A percentile compares a stretch with the other conserved stretches of the same genome.
phyloP scores from a whole-genome alignment of 2,797 vertebrate species.

The Eutrigla gurnardus region DNA sequence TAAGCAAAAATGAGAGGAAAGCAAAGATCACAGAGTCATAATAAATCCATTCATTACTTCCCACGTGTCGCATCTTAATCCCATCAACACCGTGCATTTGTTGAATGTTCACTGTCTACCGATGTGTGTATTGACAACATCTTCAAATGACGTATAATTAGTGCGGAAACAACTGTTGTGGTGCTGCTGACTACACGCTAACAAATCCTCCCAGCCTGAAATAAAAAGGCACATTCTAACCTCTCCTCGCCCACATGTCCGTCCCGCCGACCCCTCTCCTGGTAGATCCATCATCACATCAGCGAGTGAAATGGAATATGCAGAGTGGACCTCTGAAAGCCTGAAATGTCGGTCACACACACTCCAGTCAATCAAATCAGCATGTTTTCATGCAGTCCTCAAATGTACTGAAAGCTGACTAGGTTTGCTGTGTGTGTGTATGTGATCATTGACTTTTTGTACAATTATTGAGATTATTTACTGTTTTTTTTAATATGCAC shows the following conservation, averaged over 20 bases:
- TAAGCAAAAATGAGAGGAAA: background rate
- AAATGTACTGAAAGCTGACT: background rate
- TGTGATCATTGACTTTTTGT: background rate
- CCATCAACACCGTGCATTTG: background rate
- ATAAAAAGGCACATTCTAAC: slow-evolving; percentile 15
- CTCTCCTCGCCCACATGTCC: background rate
- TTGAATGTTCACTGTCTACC: background rate
- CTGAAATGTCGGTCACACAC: background rate
- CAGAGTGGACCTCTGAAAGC: slow-evolving; percentile 8
- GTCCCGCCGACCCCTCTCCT: background rate
- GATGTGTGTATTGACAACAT: background rate
- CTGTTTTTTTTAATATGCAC: background rate
- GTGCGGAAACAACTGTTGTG: background rate
- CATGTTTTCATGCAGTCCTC: background rate
- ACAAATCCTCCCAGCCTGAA: background rate
- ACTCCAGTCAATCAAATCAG: background rate
- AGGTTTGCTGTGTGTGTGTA: background rate
- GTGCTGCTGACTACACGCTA: background rate
- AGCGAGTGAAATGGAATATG: slow-evolving; percentile 23
- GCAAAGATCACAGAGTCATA: background rate
- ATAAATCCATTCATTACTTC: background rate
- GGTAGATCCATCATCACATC: slow-evolving; percentile 15
- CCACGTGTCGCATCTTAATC: background rate
- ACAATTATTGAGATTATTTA: background rate
- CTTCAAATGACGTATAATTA: background rate